Evolutionary conservation across 2,113 vertebrate species (phyloP).

Genomic region (Poeciliopsis turrubarensis): DNA sequence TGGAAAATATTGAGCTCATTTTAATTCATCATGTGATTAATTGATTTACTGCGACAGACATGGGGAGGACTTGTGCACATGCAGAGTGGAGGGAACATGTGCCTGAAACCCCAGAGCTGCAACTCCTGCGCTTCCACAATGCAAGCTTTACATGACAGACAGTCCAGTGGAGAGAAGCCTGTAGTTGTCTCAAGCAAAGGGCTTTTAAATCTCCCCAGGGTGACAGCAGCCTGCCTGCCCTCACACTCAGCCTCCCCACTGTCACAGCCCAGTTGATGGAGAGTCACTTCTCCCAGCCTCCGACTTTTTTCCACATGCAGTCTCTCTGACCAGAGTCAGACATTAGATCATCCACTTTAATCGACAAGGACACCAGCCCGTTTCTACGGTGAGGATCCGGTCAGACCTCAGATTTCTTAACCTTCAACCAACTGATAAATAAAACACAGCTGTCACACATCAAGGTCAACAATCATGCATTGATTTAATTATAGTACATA

Average conservation of each 20-base stretch:
- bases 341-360: slow-evolving; percentile 40
- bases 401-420: slow-evolving; percentile 7
- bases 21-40: too few species aligned
- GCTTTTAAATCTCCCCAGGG: slow-evolving; percentile 66
- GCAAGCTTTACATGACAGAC: slow-evolving; percentile 36
- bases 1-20: too few species aligned
- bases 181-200: slow-evolving; percentile 31
- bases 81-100: background rate
- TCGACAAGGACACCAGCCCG: slow-evolving; percentile 5
- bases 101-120: background rate
- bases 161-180: slow-evolving; percentile 22
- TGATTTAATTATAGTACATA: background rate
- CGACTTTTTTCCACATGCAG: background rate
- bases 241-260: slow-evolving; percentile 46
- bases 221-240: slow-evolving; percentile 42
- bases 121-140: slow-evolving; percentile 15
- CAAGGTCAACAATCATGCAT: slow-evolving; percentile 13
- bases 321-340: slow-evolving; percentile 18
- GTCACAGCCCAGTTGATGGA: slow-evolving; percentile 39
- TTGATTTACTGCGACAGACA: too few species aligned
- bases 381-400: slow-evolving; percentile 13
- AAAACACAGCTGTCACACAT: background rate
- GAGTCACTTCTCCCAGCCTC: slow-evolving; percentile 11
- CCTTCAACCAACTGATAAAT: background rate
- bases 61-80: background rate